These are phyloP conservation scores for Cerastis leucographa DNA, from an alignment of 2,888 invertebrate species.

Conservation along the genomic window DNA sequence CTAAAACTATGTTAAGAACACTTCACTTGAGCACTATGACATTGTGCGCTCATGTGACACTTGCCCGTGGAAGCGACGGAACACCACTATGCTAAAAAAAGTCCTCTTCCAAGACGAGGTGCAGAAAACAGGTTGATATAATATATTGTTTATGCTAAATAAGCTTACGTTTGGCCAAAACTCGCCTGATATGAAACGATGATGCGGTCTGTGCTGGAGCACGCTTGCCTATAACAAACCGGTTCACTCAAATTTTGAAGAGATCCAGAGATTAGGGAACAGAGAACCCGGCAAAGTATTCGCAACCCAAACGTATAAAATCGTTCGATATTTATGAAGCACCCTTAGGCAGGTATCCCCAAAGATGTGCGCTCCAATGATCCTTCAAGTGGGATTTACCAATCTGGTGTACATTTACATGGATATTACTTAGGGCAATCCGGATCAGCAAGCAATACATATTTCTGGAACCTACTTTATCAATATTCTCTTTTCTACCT, in stretches of 20 bases:
- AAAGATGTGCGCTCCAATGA: slow-evolving; percentile 25
- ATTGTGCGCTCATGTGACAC: neutral
- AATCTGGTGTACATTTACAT: slow-evolving; percentile 44
- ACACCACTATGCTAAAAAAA: neutral
- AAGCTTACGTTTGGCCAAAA: too few relatives aligned
- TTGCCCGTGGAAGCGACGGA: neutral
- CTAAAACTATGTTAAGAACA: neutral
- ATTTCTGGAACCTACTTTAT: slow-evolving; percentile 3
- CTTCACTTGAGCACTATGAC: neutral
- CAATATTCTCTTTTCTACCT: neutral
- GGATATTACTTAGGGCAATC: slow-evolving; percentile 38
- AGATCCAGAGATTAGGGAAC: too few relatives aligned
- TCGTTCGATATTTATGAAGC: neutral
- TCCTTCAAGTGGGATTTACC: slow-evolving; percentile 37
- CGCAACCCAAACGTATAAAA: neutral
- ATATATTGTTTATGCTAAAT: too few relatives aligned
- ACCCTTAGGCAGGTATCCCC: slow-evolving; percentile 28
- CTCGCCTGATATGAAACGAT: too few relatives aligned
- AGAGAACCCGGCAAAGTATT: neutral
- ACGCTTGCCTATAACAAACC: too few relatives aligned
- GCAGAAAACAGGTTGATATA: neutral
- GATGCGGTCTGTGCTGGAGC: too few relatives aligned
- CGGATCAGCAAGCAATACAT: slow-evolving; percentile 12
- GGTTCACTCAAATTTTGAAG: too few relatives aligned
- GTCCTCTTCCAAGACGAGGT: neutral